Evolutionary conservation across 2,888 invertebrate species (phyloP), one percentile per base, ranked within the genome.

Genomic region (Pristionchus fissidentatus): DNA sequence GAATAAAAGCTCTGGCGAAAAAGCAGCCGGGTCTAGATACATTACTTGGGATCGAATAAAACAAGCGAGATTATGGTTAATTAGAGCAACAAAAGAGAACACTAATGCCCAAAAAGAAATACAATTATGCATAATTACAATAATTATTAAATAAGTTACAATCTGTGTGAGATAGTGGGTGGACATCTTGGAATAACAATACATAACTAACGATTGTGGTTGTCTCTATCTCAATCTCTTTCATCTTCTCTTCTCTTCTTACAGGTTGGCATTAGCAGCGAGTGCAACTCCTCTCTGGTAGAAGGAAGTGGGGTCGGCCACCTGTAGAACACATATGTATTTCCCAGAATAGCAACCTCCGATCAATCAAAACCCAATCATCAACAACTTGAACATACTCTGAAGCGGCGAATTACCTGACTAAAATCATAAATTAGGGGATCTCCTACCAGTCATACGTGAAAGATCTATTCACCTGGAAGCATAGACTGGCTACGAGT

Each of bases 261-360:
- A 87, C 38, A 97, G 95, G 86, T 96, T 95, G 49, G 97, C 96
- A 66, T 98, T 98, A 35, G 97, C 96, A 92, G 98, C 95, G 70
- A 99, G 95, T 78, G 98, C 98, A 38, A 99, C 98, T 88, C 99
- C 99, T 83, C 99, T 95, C 93, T 99, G 98, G 94, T 98, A 98
- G 94, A 99, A 98, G 35, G 86, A 86, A 85, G 92, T 92, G 93
- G 96, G 97, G 75, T 77, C 78, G 49, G 29, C 82, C 82, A 82
- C 66, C 80, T 80, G n/a, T 4, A 80, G 60, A 66, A n/a, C n/a
- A n/a, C n/a, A n/a, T n/a, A n/a, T n/a, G n/a, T n/a, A n/a, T n/a
- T n/a, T n/a, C n/a, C 49, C 19, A 49, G 49, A 10, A 10, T 49
- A 13, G 49, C 49, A 49, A 49, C 49, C 19, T 49, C 49, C 19